Evolutionary conservation across 2,797 vertebrate species (phyloP), one percentile per base, ranked within the genome.

Genomic region (Luscinia megarhynchos): DNA sequence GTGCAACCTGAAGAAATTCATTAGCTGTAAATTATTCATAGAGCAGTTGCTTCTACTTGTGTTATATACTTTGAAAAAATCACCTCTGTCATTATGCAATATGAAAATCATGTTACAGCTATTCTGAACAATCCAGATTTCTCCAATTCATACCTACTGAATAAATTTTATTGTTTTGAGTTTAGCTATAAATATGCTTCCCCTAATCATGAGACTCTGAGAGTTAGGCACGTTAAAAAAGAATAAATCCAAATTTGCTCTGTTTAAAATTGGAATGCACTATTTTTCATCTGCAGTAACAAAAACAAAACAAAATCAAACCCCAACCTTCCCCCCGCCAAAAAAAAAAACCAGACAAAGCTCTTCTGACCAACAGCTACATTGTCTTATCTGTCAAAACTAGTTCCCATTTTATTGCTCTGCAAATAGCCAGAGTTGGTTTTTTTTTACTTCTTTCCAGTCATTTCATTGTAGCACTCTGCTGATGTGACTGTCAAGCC

Each of bases 341-440:
- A 43, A 26, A 11, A 22, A 54, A 57, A 30, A 1, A 12, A 12
- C 11, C 21, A 79, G 51, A 90, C 40, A 89, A 81, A 84, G 32
- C 58, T 93, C 29, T 87, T 86, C 90, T 90, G 83, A 93, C 38
- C 58, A 83, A 63, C 43, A 86, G 91, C 58, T 77, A 46, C 34
- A 63, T 15, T 70, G 63, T 89, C 75, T 89, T 87, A 55, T 46
- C 86, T 93, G 93, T 95, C 94, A 94, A 92, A 95, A 85, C 23
- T 30, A 79, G 57, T 90, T 93, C 74, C 27, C 19, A 64, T 91
- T 87, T 86, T 73, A 46, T 48, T 67, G 51, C 85, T 84, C 83
- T 77, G 78, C 38, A 68, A 79, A 50, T 43, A 94, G 58, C 46
- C n/a, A 53, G 79, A 64, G 36, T 11, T 84, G 72, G 63, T 53